Evolutionary conservation across 1,140 invertebrate species (phyloP).

Genomic region (Drosophila nannoptera): DNA sequence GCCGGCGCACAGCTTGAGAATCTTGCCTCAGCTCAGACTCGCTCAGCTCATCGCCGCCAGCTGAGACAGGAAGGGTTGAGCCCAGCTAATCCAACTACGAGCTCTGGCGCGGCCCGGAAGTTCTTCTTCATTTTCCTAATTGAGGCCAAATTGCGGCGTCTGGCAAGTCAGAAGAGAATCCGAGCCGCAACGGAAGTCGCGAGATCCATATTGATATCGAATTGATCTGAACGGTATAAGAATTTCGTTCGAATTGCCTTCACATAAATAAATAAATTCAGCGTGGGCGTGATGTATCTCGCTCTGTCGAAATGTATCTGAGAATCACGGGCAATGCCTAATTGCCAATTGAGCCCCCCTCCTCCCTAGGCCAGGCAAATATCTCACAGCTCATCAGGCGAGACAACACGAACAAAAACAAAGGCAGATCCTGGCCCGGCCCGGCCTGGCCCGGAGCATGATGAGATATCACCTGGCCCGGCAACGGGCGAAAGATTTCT

Average conservation of each 20-base stretch:
- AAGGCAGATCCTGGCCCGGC: slow-evolving; percentile 6
- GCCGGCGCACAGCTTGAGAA: slow-evolving; percentile 18
- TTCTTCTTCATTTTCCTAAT: slow-evolving; percentile 27
- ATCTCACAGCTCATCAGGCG: slow-evolving; percentile 41
- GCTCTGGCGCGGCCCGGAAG: slow-evolving; percentile 26
- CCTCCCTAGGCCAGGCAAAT: slow-evolving; percentile 34
- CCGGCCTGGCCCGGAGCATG: no score
- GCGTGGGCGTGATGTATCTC: slow-evolving; percentile 31
- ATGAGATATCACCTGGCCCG: background rate
- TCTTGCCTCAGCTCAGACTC: slow-evolving; percentile 9
- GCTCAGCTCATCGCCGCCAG: slow-evolving; percentile 1
- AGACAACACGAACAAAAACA: slow-evolving; percentile 32
- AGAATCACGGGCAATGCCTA: slow-evolving; percentile 9
- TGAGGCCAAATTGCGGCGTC: background rate
- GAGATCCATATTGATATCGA: background rate
- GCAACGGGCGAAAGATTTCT: slow-evolving; percentile 17
- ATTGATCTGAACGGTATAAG: no score
- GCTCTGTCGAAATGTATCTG: slow-evolving; percentile 1
- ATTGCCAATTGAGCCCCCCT: slow-evolving; percentile 20
- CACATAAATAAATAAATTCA: no score
- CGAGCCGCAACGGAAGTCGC: background rate
- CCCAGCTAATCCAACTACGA: background rate
- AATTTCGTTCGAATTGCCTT: no score
- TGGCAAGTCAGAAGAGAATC: no score
- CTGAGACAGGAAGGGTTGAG: slow-evolving; percentile 21